Percentiles rank a stretch among this genome's conserved stretches.
phyloP scores from a whole-genome alignment of 1,140 invertebrate species.

The Habropoda laboriosa region DNA sequence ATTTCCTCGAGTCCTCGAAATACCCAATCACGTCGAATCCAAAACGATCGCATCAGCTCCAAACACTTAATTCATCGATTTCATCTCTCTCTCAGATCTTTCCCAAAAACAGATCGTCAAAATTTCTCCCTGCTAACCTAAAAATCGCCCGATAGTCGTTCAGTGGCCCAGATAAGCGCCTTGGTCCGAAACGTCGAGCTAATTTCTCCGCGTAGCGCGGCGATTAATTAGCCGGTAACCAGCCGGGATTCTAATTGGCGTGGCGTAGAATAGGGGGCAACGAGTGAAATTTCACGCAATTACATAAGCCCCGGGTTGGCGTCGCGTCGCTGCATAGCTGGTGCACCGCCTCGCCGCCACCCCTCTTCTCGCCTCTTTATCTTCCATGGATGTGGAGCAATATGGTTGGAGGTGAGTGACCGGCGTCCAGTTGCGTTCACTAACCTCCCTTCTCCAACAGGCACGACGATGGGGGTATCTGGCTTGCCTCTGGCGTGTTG shows the following conservation, averaged over 20 bases:
- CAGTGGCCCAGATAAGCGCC: not conserved
- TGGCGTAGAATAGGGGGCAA: not conserved
- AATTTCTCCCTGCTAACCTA: too few species aligned
- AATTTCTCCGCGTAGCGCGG: not conserved
- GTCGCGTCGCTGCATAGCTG: constrained; percentile 55
- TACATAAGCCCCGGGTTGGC: constrained; percentile 58
- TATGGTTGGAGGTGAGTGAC: constrained; percentile 81
- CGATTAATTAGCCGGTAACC: constrained; percentile 12
- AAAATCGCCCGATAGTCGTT: too few species aligned
- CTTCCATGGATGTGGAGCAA: constrained; percentile 80
- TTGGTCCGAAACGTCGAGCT: not conserved
- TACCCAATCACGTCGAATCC: too few species aligned
- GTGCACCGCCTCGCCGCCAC: constrained; percentile 42
- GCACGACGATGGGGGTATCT: constrained; percentile 18
- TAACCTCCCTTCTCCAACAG: constrained; percentile 68
- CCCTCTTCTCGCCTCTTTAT: constrained; percentile 68
- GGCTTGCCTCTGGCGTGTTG: constrained; percentile 1
- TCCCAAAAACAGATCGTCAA: too few species aligned
- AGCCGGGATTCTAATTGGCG: constrained; percentile 9
- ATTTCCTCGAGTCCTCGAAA: too few species aligned
- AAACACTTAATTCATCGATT: too few species aligned
- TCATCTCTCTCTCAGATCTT: too few species aligned
- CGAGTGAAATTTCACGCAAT: constrained; percentile 63
- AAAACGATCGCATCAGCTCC: too few species aligned
- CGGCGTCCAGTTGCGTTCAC: constrained; percentile 81